phyloP scores from a whole-genome alignment of 2,113 vertebrate species.

The Vanacampus margaritifer region DNA sequence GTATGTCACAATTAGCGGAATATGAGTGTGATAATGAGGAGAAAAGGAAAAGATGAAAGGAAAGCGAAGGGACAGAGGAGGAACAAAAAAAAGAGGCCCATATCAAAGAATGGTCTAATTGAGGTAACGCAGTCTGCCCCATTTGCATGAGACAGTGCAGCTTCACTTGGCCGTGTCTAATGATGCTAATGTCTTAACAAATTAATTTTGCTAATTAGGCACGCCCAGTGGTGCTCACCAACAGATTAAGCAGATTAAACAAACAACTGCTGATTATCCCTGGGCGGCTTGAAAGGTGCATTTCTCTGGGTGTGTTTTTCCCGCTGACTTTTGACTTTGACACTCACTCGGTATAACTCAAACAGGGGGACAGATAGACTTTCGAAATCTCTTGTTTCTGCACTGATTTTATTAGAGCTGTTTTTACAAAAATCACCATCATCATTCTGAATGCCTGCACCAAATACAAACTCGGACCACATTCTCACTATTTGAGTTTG shows the following conservation, averaged over 20 bases:
- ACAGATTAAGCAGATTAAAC: conserved; percentile 96
- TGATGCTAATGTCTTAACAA: conserved; percentile 97
- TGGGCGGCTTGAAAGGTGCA: conserved; percentile 72
- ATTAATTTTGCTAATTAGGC: conserved; percentile 99
- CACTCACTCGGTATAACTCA: neutral
- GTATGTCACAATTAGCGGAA: conserved; percentile 80
- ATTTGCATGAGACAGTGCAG: conserved; percentile 95
- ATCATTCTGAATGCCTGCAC: neutral
- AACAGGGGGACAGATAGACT: neutral
- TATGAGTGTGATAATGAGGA: conserved; percentile 62
- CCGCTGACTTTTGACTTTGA: conserved; percentile 25
- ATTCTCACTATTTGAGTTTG: neutral
- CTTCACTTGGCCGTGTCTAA: conserved; percentile 96
- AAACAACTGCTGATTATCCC: conserved; percentile 92
- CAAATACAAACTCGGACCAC: conserved; percentile 6
- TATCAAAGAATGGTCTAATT: conserved; percentile 95
- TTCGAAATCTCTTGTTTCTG: neutral
- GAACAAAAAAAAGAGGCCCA: conserved; percentile 78
- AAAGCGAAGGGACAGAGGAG: conserved; percentile 53
- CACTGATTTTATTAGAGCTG: neutral
- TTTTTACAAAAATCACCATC: neutral
- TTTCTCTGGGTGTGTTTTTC: conserved; percentile 30
- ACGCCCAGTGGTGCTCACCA: conserved; percentile 92
- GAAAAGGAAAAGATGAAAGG: conserved; percentile 52
- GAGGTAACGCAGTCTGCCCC: conserved; percentile 85